Evolutionary conservation across 2,113 vertebrate genomes (phyloP), one percentile per base, ranked within the genome.

Genomic region (Bettongia penicillata): DNA sequence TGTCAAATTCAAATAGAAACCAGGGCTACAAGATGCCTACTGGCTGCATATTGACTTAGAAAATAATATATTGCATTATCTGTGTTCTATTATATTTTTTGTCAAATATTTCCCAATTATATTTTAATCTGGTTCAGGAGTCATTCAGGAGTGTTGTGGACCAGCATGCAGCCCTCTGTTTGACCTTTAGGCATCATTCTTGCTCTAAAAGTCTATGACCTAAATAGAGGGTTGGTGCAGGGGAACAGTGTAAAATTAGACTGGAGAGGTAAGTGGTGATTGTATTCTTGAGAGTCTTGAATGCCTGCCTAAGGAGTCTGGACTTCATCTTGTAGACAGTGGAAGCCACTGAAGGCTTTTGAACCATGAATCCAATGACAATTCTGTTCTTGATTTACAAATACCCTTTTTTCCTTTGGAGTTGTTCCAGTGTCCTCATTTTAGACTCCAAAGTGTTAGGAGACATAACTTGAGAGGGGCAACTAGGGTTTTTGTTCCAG

Each of bases 281-380:
- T 84, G 68, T 84, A 84, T 84, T 84, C n/a, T 84, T 84, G n/a
- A 84, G 68, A 84, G 68, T 43, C n/a, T 43, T 43, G 68, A 84
- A 84, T 84, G 68, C 68, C n/a, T 84, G 68, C 68, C 68, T 84
- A 84, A 84, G 68, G 68, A 84, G 68, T 84, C 68, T 84, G 68
- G 68, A 43, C 68, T 84, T 84, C 68, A 84, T 84, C 68, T 84
- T 84, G 6, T 8, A 84, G n/a, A 16, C 68, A 84, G 68, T 84
- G n/a, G 68, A 84, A 84, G 68, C 68, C 68, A 84, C 68, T 84
- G n/a, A 43, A 84, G 19, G 37, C 68, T 84, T 84, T 84, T 43
- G 68, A 84, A 84, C 68, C n/a, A 43, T 84, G 68, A 84, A 43
- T 84, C n/a, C n/a, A 43, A 84, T 84, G 68, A 84, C n/a, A 43